Percentiles rank a stretch among this genome's conserved stretches.
These are phyloP conservation scores for Seira musarum DNA, from an alignment of 2,888 invertebrate species.

Conservation along the genomic window DNA sequence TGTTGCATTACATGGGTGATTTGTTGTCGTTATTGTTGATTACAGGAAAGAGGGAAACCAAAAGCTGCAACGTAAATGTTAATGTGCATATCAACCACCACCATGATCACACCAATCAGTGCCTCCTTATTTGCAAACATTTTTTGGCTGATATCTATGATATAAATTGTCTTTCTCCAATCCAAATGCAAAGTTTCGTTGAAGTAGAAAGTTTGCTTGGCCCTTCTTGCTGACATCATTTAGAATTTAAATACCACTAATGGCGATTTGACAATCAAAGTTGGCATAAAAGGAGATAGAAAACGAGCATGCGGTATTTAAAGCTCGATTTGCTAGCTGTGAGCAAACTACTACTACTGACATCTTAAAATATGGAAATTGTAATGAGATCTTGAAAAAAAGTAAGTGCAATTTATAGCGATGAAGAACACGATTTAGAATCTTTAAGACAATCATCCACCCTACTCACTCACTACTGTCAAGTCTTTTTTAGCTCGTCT, in stretches of 20 bases:
- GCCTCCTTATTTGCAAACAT: too few relatives aligned
- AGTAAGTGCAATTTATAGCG: neutral
- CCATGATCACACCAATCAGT: too few relatives aligned
- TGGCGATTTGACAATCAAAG: neutral
- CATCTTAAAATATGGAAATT: too few relatives aligned
- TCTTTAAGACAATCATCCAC: neutral
- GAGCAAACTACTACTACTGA: neutral
- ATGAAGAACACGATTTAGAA: neutral
- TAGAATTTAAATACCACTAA: neutral
- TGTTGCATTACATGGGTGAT: too few relatives aligned
- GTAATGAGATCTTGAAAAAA: neutral
- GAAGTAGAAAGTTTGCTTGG: constrained; percentile 32
- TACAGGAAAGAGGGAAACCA: neutral
- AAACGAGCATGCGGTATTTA: constrained; percentile 14
- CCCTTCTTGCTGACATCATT: too few relatives aligned
- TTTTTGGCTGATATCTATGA: too few relatives aligned
- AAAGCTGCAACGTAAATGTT: too few relatives aligned
- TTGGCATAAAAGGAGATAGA: neutral
- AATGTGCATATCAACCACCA: too few relatives aligned
- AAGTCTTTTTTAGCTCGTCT: too few relatives aligned
- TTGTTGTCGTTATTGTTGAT: too few relatives aligned
- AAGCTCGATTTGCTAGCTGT: neutral
- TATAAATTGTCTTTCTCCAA: neutral
- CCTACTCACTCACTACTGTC: too few relatives aligned
- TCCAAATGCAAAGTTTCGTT: neutral